Evolutionary conservation across 2,113 vertebrate genomes (phyloP).

Genomic region (Lagopus leucura): DNA sequence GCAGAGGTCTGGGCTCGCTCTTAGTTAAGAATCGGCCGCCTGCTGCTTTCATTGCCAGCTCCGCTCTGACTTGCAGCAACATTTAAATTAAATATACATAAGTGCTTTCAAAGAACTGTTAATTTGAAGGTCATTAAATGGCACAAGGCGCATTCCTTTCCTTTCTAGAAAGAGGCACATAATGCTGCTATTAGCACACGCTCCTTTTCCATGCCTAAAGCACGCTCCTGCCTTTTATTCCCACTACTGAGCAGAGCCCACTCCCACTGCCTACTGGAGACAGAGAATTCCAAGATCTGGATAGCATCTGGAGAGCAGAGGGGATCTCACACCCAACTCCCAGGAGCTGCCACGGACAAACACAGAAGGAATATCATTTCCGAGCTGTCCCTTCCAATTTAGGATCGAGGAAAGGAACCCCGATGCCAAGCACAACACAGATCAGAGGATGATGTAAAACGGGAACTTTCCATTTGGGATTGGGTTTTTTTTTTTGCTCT

Average conservation of each 20-base stretch:
- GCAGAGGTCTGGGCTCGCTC: constrained; percentile 72
- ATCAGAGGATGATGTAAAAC: neutral
- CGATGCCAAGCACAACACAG: fast-evolving
- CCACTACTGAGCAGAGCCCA: neutral
- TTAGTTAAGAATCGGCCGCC: constrained; percentile 79
- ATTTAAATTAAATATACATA: constrained; percentile 85
- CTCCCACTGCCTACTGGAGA: neutral
- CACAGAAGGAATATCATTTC: constrained; percentile 28
- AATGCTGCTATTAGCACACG: constrained; percentile 66
- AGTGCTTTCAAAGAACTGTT: constrained; percentile 80
- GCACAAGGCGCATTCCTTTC: constrained; percentile 69
- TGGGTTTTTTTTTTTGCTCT: neutral
- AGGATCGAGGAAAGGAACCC: neutral
- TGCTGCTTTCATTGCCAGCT: constrained; percentile 74
- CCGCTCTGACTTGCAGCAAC: constrained; percentile 73
- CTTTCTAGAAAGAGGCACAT: constrained; percentile 60
- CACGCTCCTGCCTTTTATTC: constrained; percentile 24
- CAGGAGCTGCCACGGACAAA: constrained; percentile 78
- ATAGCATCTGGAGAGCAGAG: neutral
- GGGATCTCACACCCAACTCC: neutral
- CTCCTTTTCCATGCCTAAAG: neutral
- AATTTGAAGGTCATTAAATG: constrained; percentile 85
- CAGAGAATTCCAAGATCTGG: neutral
- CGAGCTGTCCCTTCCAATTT: neutral
- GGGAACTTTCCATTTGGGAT: neutral